Evolutionary conservation across 1,140 invertebrate genomes (phyloP), one percentile per base, ranked within the genome.

Genomic region (Drosophila varians): DNA sequence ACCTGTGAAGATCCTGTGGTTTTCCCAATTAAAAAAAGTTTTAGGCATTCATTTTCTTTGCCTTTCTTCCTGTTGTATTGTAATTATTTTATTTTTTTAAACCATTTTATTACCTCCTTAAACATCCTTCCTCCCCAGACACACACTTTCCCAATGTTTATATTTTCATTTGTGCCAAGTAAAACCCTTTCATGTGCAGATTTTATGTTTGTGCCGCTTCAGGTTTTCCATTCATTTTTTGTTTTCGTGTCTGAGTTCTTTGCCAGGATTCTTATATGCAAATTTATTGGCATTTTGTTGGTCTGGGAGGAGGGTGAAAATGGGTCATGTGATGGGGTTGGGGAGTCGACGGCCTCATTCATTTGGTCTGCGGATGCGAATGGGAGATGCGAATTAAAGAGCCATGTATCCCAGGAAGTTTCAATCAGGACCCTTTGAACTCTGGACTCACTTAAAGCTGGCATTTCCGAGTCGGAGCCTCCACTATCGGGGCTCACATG

Each of bases 241-340:
- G 38, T 58, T 48, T 43, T 28, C 52, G 26, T 36, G 21, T 40
- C 45, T 36, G 62, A 23, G 56, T 19, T 56, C 21, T 36, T 25
- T 53, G 56, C 34, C 64, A 31, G 34, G 47, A 53, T 74, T 61
- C 79, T 83, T 78, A 75, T 84, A 83, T 83, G 79, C 74, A 78
- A 83, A 83, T 83, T 83, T 84, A 84, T 84, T 83, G 79, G 79
- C 79, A 68, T 58, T 77, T 64, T 48, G 56, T 52, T 18, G 57
- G 28, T 9, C 9, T 31, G 42, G 16, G 19, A 9, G 40, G 28
- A 19, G 21, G 51, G 43, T 21, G 4, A 47, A 77, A 82, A 45
- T 72, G 60, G 77, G 77, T 82, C 72, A 80, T 34, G 18, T 31
- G 28, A 56, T 40, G 62, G 60, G 51, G 28, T 48, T 40, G 62